Base-by-base conservation (phyloP, 2,113 vertebrate genomes). In the Coreoperca whiteheadi region DNA sequence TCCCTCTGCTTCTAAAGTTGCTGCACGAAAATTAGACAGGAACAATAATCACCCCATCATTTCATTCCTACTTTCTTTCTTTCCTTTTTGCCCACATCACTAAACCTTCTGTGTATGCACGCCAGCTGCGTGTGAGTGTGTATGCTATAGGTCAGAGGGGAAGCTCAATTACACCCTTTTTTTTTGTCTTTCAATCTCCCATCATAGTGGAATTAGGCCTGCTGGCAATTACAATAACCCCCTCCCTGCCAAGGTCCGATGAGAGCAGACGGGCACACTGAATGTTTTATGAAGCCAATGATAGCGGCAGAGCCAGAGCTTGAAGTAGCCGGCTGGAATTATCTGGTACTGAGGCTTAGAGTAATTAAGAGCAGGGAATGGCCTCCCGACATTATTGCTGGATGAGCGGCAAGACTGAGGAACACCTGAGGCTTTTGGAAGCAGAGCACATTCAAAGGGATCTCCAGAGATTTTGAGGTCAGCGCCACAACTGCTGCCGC, bases 401-500 rank as follows among this genome's bases (percentile, higher is more conserved):
- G 84, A 90, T 86, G 90, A 92, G 85, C 50, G 23, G 84, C 76
- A 81, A 75, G 74, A 78, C 77, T 66, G 85, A 69, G 54, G 60
- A 91, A 81, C 92, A 95, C 91, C 92, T 91, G 91, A 90, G 89
- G 87, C 88, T 92, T 87, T 65, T 83, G 86, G 78, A 81, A 81
- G 75, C 57, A 12, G 41, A 67, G 53, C 80, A 71, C 68, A 84
- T 85, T 77, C 21, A n/a, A 51, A 64, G 16, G 79, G 60, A 73
- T 90, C 88, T 85, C 87, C n/a, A 2, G 81, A 92, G 89, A 67
- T 66, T 48, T 74, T 28, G 50, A 53, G 67, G 64, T 39, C 21
- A 10, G n/a, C 2, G 25, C 69, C 20, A 65, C 48, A 75, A 76
- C 69, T 46, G 50, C 80, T 79, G 65, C 59, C 32, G 21, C 56